Evolutionary conservation across 2,888 invertebrate genomes (phyloP).

Genomic region (Synergus itoensis): DNA sequence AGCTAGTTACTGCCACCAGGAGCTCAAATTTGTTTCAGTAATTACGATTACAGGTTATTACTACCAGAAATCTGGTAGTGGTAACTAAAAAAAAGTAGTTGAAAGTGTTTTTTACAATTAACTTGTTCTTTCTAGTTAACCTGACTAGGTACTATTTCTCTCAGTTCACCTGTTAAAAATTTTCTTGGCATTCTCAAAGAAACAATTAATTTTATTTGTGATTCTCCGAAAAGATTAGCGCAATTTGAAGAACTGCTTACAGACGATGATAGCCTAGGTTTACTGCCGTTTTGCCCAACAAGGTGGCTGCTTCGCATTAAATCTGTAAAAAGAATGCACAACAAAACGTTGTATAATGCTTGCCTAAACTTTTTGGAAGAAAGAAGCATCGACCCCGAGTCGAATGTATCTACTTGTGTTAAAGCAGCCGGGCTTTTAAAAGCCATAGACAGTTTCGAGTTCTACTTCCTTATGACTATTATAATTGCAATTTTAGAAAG

Average conservation of each 20-base stretch:
- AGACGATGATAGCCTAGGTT: conserved; percentile 35
- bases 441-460: conserved; percentile 42
- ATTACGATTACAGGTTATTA: not conserved
- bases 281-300: conserved; percentile 46
- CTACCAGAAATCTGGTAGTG: not conserved
- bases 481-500: conserved; percentile 42
- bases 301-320: conserved; percentile 50
- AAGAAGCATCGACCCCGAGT: not conserved
- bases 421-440: not conserved
- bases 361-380: not conserved
- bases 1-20: not conserved
- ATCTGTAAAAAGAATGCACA: conserved; percentile 49
- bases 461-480: conserved; percentile 44
- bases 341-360: conserved; percentile 44
- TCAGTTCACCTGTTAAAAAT: not conserved
- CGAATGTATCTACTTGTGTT: not conserved
- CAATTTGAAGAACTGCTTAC: no score
- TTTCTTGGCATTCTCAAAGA: not conserved
- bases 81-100: not conserved
- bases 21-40: not conserved
- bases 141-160: not conserved
- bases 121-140: not conserved
- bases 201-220: not conserved
- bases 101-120: not conserved
- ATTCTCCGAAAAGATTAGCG: no score